Conservation (phyloP, 2,888 invertebrate genomes). For the Phortica magna region DNA sequence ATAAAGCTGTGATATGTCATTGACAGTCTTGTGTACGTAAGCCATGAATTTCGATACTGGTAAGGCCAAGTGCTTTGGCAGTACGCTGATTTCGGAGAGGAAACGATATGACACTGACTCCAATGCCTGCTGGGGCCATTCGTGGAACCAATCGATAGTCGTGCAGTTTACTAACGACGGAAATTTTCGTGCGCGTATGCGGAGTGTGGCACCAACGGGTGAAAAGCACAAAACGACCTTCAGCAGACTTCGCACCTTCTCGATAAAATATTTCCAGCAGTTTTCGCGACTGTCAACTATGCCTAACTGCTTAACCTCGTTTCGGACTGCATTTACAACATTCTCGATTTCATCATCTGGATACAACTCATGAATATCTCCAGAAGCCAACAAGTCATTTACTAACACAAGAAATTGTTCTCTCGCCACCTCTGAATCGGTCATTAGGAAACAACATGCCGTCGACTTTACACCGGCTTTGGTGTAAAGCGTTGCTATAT, state of each 20-base stretch:
- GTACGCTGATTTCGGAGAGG: slow-evolving; percentile 84
- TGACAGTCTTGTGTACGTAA: slow-evolving; percentile 91
- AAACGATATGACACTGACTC: slow-evolving; percentile 92
- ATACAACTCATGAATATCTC: slow-evolving; percentile 94
- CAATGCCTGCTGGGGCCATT: slow-evolving; percentile 95
- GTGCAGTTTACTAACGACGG: slow-evolving; percentile 96
- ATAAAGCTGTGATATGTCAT: slow-evolving; percentile 89
- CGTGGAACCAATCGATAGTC: slow-evolving; percentile 97
- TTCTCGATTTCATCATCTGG: slow-evolving; percentile 95
- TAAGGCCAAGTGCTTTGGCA: slow-evolving; percentile 78
- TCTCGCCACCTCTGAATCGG: slow-evolving; percentile 93
- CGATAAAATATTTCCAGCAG: slow-evolving; percentile 97
- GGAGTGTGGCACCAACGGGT: slow-evolving; percentile 93
- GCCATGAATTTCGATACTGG: slow-evolving; percentile 93
- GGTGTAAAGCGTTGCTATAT: slow-evolving; percentile 86
- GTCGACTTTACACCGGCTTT: slow-evolving; percentile 93
- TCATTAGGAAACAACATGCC: slow-evolving; percentile 93
- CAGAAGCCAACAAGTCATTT: slow-evolving; percentile 95
- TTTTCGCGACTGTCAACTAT: slow-evolving; percentile 92
- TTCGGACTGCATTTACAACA: slow-evolving; percentile 86
- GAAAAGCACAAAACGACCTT: slow-evolving; percentile 93
- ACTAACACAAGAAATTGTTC: slow-evolving; percentile 94
- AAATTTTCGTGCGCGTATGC: slow-evolving; percentile 93
- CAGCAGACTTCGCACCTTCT: slow-evolving; percentile 88
- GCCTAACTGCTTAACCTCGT: slow-evolving; percentile 90